phyloP scores from a whole-genome alignment of 2,888 invertebrate species.

The Rotaria socialis region DNA sequence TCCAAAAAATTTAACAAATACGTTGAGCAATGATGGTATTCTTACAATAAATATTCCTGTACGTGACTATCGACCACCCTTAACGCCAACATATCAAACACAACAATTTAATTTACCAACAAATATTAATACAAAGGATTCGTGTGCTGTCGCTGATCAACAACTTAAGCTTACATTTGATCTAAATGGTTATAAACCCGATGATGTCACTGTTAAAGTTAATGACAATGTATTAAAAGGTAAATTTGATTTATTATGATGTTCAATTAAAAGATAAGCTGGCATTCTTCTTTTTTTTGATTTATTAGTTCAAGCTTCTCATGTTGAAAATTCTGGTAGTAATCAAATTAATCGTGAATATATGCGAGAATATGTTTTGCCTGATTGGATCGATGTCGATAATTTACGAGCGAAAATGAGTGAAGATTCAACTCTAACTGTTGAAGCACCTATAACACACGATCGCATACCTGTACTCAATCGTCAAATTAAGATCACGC shows the following conservation, averaged over 20 bases:
- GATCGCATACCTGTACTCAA: background rate
- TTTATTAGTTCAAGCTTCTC: constrained; percentile 41
- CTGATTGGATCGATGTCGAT: constrained; percentile 43
- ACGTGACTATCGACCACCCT: constrained; percentile 35
- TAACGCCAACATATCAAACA: constrained; percentile 32
- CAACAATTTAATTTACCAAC: constrained; percentile 36
- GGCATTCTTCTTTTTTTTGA: background rate
- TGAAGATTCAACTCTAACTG: constrained; percentile 45
- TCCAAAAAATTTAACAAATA: constrained; percentile 38
- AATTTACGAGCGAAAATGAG: constrained; percentile 45
- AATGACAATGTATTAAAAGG: constrained; percentile 43
- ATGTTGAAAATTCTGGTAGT: constrained; percentile 36
- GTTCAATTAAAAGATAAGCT: no score
- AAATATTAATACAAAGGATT: constrained; percentile 3
- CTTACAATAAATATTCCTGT: constrained; percentile 43
- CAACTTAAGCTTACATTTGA: constrained; percentile 44
- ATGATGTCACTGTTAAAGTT: constrained; percentile 46
- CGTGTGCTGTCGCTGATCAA: background rate
- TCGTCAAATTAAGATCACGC: constrained; percentile 31
- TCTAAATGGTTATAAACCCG: constrained; percentile 46
- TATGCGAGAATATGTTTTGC: constrained; percentile 42
- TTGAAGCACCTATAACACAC: constrained; percentile 45
- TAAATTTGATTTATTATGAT: no score
- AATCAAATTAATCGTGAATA: constrained; percentile 46
- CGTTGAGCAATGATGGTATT: constrained; percentile 43